Evolutionary conservation across 2,888 invertebrate genomes (phyloP).

Genomic region (Pachydiplax longipennis): DNA sequence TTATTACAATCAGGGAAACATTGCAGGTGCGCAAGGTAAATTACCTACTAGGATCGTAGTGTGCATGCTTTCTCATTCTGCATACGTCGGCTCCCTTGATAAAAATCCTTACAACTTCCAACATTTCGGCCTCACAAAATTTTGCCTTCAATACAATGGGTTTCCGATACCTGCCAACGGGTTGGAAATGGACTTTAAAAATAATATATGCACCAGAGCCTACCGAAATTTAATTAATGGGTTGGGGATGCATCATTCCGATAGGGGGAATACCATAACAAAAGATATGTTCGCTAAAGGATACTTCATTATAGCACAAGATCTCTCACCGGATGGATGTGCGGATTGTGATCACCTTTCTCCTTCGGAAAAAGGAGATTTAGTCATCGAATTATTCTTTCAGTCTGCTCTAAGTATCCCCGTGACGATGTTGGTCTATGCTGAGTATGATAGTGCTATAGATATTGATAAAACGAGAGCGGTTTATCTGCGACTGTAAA

Average conservation of each 20-base stretch:
- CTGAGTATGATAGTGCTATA: neutral
- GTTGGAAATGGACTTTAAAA: neutral
- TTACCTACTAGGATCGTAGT: neutral
- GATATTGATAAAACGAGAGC: neutral
- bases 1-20: neutral
- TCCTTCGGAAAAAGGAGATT: neutral
- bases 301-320: neutral
- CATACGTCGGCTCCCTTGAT: neutral
- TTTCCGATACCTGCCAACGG: neutral
- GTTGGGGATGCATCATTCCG: neutral
- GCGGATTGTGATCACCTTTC: neutral
- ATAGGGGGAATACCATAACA: neutral
- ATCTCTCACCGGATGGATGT: neutral
- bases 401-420: neutral
- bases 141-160: neutral
- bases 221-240: neutral
- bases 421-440: neutral
- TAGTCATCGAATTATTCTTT: neutral
- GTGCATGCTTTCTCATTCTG: neutral
- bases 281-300: slow-evolving; percentile 5
- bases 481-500: neutral
- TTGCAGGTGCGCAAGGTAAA: neutral
- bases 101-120: neutral
- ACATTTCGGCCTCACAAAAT: neutral
- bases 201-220: neutral